These are phyloP conservation scores for Melangyna quadrimaculata DNA, from an alignment of 2,888 invertebrate genomes.

Conservation along the genomic window DNA sequence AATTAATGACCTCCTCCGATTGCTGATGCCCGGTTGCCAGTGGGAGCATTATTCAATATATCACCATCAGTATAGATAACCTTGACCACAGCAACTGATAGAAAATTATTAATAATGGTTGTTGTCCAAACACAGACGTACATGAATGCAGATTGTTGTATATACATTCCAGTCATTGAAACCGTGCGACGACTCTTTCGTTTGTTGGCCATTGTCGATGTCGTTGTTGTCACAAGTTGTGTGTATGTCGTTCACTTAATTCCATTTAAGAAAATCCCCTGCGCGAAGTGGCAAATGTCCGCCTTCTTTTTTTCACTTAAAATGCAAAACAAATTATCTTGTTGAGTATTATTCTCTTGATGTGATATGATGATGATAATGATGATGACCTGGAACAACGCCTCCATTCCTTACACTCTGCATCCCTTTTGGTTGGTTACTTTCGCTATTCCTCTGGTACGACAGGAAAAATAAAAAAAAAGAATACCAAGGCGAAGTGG, in stretches of 20 bases:
- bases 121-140: constrained; percentile 17
- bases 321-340: constrained; percentile 62
- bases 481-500: constrained; percentile 43
- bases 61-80: constrained; percentile 22
- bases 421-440: constrained; percentile 12
- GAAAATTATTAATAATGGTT: constrained; percentile 36
- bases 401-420: background rate
- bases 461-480: background rate
- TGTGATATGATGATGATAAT: constrained; percentile 35
- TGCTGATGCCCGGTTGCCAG: background rate
- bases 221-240: constrained; percentile 7
- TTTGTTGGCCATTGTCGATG: background rate
- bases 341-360: constrained; percentile 53
- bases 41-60: background rate
- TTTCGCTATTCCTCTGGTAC: background rate
- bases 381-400: constrained; percentile 46
- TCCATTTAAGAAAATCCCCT: constrained; percentile 54
- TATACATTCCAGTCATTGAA: background rate
- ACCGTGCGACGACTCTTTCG: background rate
- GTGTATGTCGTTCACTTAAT: constrained; percentile 43
- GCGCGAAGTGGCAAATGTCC: constrained; percentile 53
- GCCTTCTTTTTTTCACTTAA: constrained; percentile 51
- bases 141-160: constrained; percentile 39
- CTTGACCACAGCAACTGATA: constrained; percentile 56
- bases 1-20: constrained; percentile 42